Evolutionary conservation across 2,797 vertebrate species (phyloP).

Genomic region (Gymnoscopelus microlampas): DNA sequence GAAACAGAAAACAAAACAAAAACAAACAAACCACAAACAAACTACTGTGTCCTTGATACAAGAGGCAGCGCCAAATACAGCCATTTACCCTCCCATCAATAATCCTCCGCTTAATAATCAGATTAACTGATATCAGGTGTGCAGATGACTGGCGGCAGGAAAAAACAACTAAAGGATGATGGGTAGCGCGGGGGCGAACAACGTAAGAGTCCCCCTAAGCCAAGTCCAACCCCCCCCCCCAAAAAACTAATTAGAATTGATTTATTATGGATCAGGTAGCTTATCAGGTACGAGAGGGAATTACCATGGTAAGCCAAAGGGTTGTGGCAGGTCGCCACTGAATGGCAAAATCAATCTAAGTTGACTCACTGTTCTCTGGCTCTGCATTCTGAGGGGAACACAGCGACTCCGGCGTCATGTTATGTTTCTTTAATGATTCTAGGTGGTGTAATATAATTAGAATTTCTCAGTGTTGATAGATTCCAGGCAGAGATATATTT

Average conservation of each 20-base stretch:
- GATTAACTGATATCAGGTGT: conserved; percentile 75
- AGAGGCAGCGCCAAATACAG: conserved; percentile 23
- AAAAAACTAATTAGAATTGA: conserved; percentile 95
- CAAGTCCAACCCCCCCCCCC: conserved; percentile 42
- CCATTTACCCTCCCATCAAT: conserved; percentile 46
- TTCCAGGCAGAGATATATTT: no score
- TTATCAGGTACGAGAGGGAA: conserved; percentile 93
- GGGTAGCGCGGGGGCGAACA: conserved; percentile 5
- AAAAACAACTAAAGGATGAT: conserved; percentile 38
- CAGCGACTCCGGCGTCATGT: neutral
- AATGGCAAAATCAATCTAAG: conserved; percentile 92
- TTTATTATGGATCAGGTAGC: conserved; percentile 93
- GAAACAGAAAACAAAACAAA: conserved; percentile 14
- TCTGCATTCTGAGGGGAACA: conserved; percentile 31
- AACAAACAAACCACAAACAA: conserved; percentile 34
- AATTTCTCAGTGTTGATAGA: no score
- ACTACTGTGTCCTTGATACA: conserved; percentile 52
- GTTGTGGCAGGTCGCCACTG: conserved; percentile 86
- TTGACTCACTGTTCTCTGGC: conserved; percentile 67
- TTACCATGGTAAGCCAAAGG: conserved; percentile 86
- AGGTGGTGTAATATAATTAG: neutral
- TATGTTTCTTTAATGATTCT: neutral
- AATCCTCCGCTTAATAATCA: conserved; percentile 66
- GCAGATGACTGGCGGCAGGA: conserved; percentile 58
- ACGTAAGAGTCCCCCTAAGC: conserved; percentile 70